Conservation (phyloP, 2,888 invertebrate genomes). For the Allolobophora icterica region DNA sequence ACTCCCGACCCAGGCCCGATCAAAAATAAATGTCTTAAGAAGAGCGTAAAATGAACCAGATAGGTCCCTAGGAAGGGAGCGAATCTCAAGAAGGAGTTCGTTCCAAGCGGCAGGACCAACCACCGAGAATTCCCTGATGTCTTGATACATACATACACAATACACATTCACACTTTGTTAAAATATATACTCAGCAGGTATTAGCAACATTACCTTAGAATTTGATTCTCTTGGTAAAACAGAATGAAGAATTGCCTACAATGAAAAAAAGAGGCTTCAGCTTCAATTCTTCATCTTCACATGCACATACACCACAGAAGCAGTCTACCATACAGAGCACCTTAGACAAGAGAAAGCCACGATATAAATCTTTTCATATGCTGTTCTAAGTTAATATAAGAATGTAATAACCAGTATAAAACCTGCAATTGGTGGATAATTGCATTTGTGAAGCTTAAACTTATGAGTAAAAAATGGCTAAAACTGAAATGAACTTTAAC, state of each 20-base stretch:
- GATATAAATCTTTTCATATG: neutral
- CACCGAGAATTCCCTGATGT: too few species aligned
- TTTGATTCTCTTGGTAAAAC: conserved; percentile 71
- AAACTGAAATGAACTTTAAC: neutral
- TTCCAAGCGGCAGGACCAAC: too few species aligned
- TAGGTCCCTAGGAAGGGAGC: too few species aligned
- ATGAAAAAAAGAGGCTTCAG: neutral
- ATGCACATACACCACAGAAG: neutral
- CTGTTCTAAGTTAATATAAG: neutral
- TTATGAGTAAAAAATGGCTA: neutral
- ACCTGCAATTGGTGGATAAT: neutral
- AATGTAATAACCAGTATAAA: neutral
- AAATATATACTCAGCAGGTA: neutral
- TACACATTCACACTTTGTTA: too few species aligned
- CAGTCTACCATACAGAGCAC: neutral
- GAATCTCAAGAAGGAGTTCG: too few species aligned
- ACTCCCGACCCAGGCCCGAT: too few species aligned
- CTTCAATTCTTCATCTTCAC: neutral
- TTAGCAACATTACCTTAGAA: conserved; percentile 64
- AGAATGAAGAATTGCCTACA: conserved; percentile 81
- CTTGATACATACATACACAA: too few species aligned
- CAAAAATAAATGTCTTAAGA: too few species aligned
- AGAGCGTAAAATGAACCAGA: too few species aligned
- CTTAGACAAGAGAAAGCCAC: neutral
- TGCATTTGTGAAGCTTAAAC: neutral